Evolutionary conservation across 2,797 vertebrate genomes (phyloP).

Genomic region (Acrossocheilus wenchowensis): DNA sequence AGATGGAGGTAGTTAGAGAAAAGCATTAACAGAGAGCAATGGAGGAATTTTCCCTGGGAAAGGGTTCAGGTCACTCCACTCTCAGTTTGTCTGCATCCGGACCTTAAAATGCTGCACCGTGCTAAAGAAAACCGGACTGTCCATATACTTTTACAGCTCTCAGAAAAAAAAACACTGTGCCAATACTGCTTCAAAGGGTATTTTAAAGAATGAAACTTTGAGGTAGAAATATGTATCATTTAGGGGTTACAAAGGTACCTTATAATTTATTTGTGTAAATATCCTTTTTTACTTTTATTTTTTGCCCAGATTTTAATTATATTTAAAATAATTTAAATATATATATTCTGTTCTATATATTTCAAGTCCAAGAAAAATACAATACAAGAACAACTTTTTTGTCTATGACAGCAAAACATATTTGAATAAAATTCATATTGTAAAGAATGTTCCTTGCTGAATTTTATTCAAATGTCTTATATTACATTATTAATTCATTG

Average conservation of each 20-base stretch:
- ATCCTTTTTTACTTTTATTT: too few relatives aligned
- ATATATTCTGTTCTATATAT: too few relatives aligned
- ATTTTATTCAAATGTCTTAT: too few relatives aligned
- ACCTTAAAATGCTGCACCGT: not conserved
- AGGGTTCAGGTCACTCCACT: not conserved
- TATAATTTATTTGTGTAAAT: too few relatives aligned
- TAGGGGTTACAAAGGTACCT: not conserved
- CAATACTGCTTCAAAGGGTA: not conserved
- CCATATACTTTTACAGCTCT: not conserved
- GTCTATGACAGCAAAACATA: too few relatives aligned
- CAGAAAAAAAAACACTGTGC: not conserved
- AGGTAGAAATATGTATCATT: not conserved
- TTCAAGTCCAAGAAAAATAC: too few relatives aligned
- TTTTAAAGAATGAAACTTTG: not conserved
- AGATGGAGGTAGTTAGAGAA: constrained; percentile 17
- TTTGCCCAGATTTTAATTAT: too few relatives aligned
- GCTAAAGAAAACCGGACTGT: not conserved
- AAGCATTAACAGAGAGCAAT: constrained; percentile 13
- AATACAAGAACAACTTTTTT: too few relatives aligned
- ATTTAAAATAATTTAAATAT: too few relatives aligned
- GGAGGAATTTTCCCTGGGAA: not conserved
- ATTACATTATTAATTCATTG: too few relatives aligned
- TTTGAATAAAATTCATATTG: too few relatives aligned
- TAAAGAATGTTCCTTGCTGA: too few relatives aligned
- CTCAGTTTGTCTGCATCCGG: not conserved